Evolutionary conservation across 2,797 vertebrate species (phyloP).

Genomic region (Hypotaenidia philippensis): DNA sequence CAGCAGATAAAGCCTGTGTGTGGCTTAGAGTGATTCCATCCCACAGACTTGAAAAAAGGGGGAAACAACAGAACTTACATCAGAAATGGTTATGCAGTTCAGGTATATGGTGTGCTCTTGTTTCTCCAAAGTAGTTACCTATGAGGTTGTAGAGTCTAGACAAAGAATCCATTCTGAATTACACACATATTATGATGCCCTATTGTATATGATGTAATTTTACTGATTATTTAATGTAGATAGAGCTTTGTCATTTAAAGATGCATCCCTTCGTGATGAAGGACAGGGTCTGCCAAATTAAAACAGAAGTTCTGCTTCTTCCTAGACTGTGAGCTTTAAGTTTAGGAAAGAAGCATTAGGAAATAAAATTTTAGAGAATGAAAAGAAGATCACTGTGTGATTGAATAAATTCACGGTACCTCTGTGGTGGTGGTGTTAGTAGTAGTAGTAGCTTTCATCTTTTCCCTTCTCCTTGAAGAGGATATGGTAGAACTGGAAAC

Average conservation of each 20-base stretch:
- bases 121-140: not conserved
- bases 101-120: not conserved
- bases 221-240: not conserved
- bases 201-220: not conserved
- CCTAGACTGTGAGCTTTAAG: not conserved
- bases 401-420: not conserved
- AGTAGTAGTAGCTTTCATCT: not conserved
- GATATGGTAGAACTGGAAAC: not conserved
- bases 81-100: not conserved
- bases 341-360: not conserved
- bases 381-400: not conserved
- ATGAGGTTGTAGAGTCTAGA: not conserved
- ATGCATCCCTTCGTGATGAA: not conserved
- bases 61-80: not conserved
- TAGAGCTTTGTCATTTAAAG: not conserved
- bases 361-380: not conserved
- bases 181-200: not conserved
- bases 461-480: not conserved
- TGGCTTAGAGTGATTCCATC: not conserved
- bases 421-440: not conserved
- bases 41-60: not conserved
- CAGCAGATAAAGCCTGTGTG: not conserved
- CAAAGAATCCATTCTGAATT: not conserved
- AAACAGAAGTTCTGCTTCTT: not conserved
- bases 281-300: not conserved